phyloP scores from a whole-genome alignment of 2,888 invertebrate species.

The Lydus trimaculatus region DNA sequence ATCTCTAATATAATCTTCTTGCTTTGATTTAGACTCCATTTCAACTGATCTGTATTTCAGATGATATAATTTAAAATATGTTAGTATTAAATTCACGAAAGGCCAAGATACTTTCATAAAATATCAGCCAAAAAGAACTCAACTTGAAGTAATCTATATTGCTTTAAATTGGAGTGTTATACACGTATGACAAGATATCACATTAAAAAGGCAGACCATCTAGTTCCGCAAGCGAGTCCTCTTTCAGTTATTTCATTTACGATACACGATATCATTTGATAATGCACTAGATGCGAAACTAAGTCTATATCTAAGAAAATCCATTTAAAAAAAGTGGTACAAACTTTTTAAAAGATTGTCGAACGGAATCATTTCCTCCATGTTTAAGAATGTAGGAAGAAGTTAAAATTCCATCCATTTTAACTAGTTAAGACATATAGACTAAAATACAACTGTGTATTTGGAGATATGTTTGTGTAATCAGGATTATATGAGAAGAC shows the following conservation, averaged over 20 bases:
- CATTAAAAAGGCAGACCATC: background rate
- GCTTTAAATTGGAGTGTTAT: background rate
- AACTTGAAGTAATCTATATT: background rate
- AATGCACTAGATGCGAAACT: background rate
- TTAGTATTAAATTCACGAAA: background rate
- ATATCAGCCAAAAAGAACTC: background rate
- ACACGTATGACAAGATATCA: background rate
- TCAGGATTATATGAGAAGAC: conserved; percentile 25
- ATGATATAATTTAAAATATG: background rate
- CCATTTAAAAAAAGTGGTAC: background rate
- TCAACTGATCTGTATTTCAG: background rate
- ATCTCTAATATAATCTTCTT: background rate
- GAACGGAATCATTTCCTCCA: background rate
- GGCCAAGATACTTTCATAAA: background rate
- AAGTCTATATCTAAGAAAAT: background rate
- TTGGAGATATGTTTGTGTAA: conserved; percentile 23
- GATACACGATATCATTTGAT: background rate
- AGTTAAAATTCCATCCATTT: conserved; percentile 18
- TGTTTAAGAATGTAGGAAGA: background rate
- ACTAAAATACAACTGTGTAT: conserved; percentile 19
- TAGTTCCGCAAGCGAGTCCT: background rate
- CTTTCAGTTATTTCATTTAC: background rate
- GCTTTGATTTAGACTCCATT: background rate
- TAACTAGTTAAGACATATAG: conserved; percentile 19
- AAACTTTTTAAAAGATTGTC: background rate